Evolutionary conservation across 2,888 invertebrate species (phyloP).

Genomic region (Sepioteuthis lessoniana): DNA sequence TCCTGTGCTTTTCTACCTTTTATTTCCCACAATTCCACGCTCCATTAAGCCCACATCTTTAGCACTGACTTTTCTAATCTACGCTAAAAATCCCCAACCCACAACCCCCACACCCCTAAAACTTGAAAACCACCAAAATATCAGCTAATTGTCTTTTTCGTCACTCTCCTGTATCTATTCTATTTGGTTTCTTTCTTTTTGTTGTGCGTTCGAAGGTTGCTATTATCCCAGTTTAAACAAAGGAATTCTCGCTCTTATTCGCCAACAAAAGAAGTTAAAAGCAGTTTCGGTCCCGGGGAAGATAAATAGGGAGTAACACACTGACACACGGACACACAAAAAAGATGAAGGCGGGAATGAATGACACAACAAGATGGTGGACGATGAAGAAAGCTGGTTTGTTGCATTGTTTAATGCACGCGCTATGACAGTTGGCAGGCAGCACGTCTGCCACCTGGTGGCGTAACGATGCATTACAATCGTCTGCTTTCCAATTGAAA

Average conservation of each 20-base stretch:
- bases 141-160: conserved; percentile 33
- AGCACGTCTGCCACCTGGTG: conserved; percentile 33
- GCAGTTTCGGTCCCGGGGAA: neutral
- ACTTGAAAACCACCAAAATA: neutral
- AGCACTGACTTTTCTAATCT: neutral
- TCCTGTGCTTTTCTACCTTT: neutral
- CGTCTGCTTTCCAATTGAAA: neutral
- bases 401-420: neutral
- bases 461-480: conserved; percentile 21
- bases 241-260: neutral
- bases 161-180: neutral
- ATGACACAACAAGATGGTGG: neutral
- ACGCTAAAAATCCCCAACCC: neutral
- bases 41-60: neutral
- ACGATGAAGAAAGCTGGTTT: neutral
- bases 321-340: neutral
- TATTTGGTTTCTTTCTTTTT: neutral
- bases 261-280: conserved; percentile 18
- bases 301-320: neutral
- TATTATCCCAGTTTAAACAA: conserved; percentile 18
- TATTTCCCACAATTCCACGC: neutral
- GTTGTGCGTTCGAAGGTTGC: neutral
- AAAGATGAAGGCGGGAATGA: neutral
- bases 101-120: neutral
- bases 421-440: conserved; percentile 13